Conservation (phyloP, 2,797 vertebrate genomes). For the Crossoptilon crossoptilon region DNA sequence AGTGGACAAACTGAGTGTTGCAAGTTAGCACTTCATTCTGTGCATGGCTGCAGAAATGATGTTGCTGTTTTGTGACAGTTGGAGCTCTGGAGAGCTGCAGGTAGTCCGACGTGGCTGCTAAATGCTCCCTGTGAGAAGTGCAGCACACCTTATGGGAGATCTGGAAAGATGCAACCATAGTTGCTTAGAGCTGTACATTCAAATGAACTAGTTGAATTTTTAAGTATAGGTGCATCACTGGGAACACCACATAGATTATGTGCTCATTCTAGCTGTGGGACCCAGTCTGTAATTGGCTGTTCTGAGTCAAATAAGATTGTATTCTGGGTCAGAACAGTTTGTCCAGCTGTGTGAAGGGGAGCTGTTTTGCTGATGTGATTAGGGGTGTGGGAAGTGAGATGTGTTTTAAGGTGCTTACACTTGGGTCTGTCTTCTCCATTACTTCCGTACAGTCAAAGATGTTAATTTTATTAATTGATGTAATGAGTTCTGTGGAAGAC, state of each 20-base stretch:
- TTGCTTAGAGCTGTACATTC: not conserved
- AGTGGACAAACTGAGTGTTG: conserved; percentile 5
- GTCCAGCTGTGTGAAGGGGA: not conserved
- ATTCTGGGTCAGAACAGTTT: not conserved
- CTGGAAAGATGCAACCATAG: not conserved
- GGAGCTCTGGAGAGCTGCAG: not conserved
- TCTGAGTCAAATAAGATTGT: not conserved
- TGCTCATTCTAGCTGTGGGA: not conserved
- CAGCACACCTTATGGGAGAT: rapidly evolving
- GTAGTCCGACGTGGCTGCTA: not conserved
- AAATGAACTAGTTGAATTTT: not conserved
- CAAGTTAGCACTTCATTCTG: not conserved
- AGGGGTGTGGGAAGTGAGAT: not conserved
- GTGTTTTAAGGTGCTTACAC: not conserved
- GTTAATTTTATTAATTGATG: not conserved
- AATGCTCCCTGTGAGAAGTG: not conserved
- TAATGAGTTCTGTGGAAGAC: not conserved
- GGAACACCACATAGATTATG: not conserved
- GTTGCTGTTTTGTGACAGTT: not conserved
- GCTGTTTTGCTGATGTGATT: not conserved
- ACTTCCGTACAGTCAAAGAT: not conserved
- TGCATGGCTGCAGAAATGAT: not conserved
- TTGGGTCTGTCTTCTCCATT: not conserved
- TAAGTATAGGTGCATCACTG: not conserved
- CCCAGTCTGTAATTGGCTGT: not conserved